Conservation (phyloP, 2,113 vertebrate genomes). For the Tragelaphus strepsiceros region DNA sequence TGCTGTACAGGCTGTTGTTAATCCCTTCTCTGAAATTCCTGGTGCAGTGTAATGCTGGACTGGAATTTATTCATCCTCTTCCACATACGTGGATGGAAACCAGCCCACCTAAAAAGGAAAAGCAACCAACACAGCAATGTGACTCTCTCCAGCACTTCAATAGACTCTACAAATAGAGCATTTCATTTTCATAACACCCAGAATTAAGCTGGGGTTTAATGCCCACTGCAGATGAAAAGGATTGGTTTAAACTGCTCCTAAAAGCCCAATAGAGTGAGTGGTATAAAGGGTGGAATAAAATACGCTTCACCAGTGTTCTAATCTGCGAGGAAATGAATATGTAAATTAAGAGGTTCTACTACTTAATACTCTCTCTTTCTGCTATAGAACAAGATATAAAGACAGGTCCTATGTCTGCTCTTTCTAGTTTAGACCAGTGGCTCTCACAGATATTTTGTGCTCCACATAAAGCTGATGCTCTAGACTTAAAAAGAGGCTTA, state of each 20-base stretch:
- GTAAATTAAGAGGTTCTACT: neutral
- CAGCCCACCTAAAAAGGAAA: slow-evolving; percentile 89
- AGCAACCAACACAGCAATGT: neutral
- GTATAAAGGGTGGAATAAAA: neutral
- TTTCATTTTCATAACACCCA: neutral
- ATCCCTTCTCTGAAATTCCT: slow-evolving; percentile 73
- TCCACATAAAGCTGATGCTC: neutral
- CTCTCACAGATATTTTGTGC: neutral
- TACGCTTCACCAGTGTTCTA: neutral
- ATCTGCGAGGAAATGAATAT: neutral
- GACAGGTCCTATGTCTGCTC: neutral
- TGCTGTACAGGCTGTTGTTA: slow-evolving; percentile 32
- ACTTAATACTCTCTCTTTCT: neutral
- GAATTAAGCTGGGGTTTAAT: neutral
- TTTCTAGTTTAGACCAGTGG: neutral
- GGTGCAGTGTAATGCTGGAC: slow-evolving; percentile 22
- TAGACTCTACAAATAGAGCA: neutral
- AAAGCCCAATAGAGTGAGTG: neutral
- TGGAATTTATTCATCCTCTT: slow-evolving; percentile 91
- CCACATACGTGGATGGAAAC: slow-evolving; percentile 99
- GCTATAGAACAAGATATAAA: neutral
- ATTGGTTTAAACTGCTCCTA: neutral
- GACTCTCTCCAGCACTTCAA: neutral
- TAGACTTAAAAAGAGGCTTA: neutral
- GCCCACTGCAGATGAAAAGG: neutral